Evolutionary conservation across 1,140 invertebrate genomes (phyloP), one percentile per base, ranked within the genome.

Genomic region (Eupeodes corollae): DNA sequence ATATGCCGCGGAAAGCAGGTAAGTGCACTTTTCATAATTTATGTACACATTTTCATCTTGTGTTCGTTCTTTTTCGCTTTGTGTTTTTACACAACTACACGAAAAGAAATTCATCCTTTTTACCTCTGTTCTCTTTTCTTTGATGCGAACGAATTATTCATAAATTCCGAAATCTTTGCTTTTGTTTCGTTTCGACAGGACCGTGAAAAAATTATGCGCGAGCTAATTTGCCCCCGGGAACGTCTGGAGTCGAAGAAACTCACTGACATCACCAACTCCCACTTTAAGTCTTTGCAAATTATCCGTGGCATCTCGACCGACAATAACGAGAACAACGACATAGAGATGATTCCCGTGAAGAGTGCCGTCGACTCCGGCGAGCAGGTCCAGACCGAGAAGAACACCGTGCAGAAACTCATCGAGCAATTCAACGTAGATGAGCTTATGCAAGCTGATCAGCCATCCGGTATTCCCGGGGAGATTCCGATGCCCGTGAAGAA

Each of bases 1-100:
- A 75, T 79, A 26, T 84, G 81, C 62, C 79, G 79, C 55, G 79
- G 80, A 56, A 79, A 81, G 61, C 74, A 79, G 66, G 81, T 83
- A 69, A 72, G 73, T 67, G 8, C 21, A 26, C 21, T 26, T 26
- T 26, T 26, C 21, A 26, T 26, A 26, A 26, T 26, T 26, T 26
- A 26, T 26, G 41, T 19, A 13, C 38, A 33, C 32, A 33, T 13
- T 13, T 33, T 33, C 32, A 33, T 33, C 8, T 33, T 13, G 13
- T 13, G 13, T 33, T 33, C 13, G 13, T 9, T 9, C 13, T 33
- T 33, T n/a, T n/a, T n/a, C n/a, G n/a, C n/a, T n/a, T n/a, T n/a
- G n/a, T n/a, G n/a, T n/a, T n/a, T n/a, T n/a, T n/a, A n/a, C n/a
- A n/a, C n/a, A n/a, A n/a, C n/a, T n/a, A n/a, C n/a, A n/a, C n/a